Percentiles rank a stretch among this genome's conserved stretches.
Conservation (phyloP, 2,797 vertebrate species). For the Mormyrops boulengeri region DNA sequence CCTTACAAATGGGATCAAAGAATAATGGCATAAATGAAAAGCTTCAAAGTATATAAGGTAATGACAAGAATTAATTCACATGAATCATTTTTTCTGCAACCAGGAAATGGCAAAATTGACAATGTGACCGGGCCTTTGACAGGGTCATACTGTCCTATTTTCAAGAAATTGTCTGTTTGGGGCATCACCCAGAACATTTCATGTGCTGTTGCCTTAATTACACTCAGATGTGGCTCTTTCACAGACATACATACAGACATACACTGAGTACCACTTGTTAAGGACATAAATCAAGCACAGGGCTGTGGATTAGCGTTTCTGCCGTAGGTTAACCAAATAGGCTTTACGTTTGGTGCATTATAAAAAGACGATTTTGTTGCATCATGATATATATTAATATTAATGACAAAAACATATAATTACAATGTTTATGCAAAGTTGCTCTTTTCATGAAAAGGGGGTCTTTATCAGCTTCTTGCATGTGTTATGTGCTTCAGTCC, state of each 20-base stretch:
- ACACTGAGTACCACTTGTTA: background rate
- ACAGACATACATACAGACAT: background rate
- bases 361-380: background rate
- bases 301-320: background rate
- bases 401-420: background rate
- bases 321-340: background rate
- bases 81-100: background rate
- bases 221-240: background rate
- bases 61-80: background rate
- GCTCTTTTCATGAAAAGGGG: background rate
- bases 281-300: background rate
- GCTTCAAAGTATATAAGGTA: background rate
- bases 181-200: background rate
- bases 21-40: background rate
- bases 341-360: background rate
- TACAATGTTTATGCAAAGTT: background rate
- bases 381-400: background rate
- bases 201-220: background rate
- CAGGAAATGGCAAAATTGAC: background rate
- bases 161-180: background rate
- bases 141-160: background rate
- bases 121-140: background rate
- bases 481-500: background rate
- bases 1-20: background rate
- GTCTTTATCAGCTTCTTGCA: background rate